Conservation (phyloP, 2,888 invertebrate species). For the Athripsodes cinereus region DNA sequence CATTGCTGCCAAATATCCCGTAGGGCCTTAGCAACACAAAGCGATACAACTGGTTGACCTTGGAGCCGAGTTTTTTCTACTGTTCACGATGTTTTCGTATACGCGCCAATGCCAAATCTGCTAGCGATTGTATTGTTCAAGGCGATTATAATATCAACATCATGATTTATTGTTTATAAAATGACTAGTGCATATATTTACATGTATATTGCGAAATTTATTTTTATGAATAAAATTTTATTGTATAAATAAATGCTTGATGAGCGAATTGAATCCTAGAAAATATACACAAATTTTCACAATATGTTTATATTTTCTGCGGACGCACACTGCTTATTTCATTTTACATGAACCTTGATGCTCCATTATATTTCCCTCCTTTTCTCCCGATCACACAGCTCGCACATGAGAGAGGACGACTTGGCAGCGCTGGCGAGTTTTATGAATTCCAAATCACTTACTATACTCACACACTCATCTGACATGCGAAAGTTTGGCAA, state of each 20-base stretch:
- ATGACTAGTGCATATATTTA: background rate
- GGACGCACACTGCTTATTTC: background rate
- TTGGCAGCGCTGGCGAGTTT: too few relatives aligned
- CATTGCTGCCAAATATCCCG: slow-evolving; percentile 9
- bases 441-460: too few relatives aligned
- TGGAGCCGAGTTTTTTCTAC: slow-evolving; percentile 5
- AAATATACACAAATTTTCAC: background rate
- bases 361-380: too few relatives aligned
- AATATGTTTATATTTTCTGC: background rate
- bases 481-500: too few relatives aligned
- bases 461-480: too few relatives aligned
- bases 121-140: slow-evolving; percentile 1
- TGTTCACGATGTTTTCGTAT: slow-evolving; percentile 9
- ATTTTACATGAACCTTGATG: too few relatives aligned
- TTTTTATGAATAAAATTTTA: background rate
- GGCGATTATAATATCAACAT: background rate
- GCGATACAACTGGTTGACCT: slow-evolving; percentile 11
- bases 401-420: too few relatives aligned
- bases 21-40: slow-evolving; percentile 6
- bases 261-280: background rate
- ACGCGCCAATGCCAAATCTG: slow-evolving; percentile 1
- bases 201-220: background rate
- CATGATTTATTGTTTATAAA: background rate
- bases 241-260: background rate
- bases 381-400: too few relatives aligned